Conservation (phyloP, 2,113 vertebrate genomes). For the Trachemys scripta region DNA sequence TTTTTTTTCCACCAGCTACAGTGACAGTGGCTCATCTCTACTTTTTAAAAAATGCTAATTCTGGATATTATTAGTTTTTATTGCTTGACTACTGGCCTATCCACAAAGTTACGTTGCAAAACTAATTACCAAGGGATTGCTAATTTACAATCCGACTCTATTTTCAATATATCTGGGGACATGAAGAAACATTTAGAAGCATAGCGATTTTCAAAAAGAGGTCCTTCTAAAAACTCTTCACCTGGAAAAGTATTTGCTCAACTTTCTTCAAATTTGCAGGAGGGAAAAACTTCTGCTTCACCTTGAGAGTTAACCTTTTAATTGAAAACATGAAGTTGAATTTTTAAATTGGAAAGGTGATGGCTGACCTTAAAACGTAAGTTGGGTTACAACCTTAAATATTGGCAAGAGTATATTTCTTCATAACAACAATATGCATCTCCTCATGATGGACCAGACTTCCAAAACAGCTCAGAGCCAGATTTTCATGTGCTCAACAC, state of each 20-base stretch:
- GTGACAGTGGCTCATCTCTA: neutral
- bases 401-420: neutral
- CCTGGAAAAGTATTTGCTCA: neutral
- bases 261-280: neutral
- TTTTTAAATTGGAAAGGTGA: neutral
- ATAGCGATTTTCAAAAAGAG: neutral
- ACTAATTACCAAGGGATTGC: fast-evolving
- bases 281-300: neutral
- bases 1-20: neutral
- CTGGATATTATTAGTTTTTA: neutral
- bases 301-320: neutral
- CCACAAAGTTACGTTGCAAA: neutral
- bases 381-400: neutral
- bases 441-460: neutral
- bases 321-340: neutral
- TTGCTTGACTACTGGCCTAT: neutral
- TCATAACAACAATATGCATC: neutral
- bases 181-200: neutral
- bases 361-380: neutral
- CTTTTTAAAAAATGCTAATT: neutral
- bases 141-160: neutral
- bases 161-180: neutral
- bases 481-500: neutral
- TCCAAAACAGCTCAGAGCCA: neutral
- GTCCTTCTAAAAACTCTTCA: neutral